phyloP scores from a whole-genome alignment of 2,113 vertebrate species.

The Pachycephala philippinensis region DNA sequence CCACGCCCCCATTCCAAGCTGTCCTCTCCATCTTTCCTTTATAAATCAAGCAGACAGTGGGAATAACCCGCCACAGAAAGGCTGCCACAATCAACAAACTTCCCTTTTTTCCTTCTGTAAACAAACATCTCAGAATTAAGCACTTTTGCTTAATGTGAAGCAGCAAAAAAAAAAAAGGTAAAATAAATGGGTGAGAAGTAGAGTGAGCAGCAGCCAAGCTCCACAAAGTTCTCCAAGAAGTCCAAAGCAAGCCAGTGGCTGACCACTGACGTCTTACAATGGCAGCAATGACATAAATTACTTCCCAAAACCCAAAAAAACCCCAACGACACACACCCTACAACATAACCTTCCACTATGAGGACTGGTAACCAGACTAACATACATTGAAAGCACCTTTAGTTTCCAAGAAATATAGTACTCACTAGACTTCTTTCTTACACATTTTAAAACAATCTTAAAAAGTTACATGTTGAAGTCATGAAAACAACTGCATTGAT shows the following conservation, averaged over 20 bases:
- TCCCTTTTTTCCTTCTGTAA: neutral
- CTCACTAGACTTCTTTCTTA: neutral
- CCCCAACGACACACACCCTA: rapidly evolving
- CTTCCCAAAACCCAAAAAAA: neutral
- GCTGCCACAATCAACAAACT: neutral
- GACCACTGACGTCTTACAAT: neutral
- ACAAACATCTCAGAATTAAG: neutral
- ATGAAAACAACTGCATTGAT: neutral
- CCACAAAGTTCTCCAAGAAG: neutral
- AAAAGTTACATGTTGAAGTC: neutral
- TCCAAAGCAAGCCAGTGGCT: neutral
- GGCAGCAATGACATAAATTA: neutral
- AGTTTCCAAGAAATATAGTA: neutral
- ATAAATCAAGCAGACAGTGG: neutral
- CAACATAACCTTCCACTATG: neutral
- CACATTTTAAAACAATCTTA: neutral
- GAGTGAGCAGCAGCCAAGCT: neutral
- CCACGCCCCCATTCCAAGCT: neutral
- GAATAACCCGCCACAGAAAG: neutral
- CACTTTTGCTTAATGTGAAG: neutral
- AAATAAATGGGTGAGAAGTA: neutral
- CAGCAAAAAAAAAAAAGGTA: neutral
- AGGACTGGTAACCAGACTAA: neutral
- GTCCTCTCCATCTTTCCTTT: neutral
- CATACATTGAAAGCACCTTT: neutral